A percentile compares a stretch with the other conserved stretches of the same genome.
Conservation (phyloP, 2,113 vertebrate genomes). For the Cynoglossus semilaevis region DNA sequence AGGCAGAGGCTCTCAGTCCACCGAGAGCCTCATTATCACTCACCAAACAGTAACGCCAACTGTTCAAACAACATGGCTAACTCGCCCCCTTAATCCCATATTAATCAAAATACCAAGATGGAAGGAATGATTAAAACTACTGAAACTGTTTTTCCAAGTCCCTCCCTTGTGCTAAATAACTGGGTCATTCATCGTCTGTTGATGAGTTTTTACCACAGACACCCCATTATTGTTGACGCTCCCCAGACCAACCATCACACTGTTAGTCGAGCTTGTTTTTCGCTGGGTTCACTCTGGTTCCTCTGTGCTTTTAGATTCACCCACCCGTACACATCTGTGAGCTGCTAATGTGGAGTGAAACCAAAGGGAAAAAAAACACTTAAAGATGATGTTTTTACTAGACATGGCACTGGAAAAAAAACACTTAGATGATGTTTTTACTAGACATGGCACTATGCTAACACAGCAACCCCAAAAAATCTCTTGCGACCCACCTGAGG, state of each 20-base stretch:
- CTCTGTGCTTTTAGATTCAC: constrained; percentile 10
- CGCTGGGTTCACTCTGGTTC: constrained; percentile 7
- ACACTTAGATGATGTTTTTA: too few relatives aligned
- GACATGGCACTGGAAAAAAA: too few relatives aligned
- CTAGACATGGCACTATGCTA: too few relatives aligned
- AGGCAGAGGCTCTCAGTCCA: neutral
- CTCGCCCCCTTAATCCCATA: neutral
- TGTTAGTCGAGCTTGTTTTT: constrained; percentile 3
- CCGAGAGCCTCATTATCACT: neutral
- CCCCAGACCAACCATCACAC: constrained; percentile 13
- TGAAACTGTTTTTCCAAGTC: too few relatives aligned
- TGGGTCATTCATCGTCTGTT: constrained; percentile 18
- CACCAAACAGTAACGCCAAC: neutral
- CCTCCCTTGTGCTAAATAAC: neutral
- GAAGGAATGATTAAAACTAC: too few relatives aligned
- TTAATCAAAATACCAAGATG: neutral
- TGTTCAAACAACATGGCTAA: neutral
- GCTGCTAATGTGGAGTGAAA: constrained; percentile 7
- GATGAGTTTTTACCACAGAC: constrained; percentile 4
- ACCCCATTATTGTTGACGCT: constrained; percentile 10
- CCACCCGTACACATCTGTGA: constrained; percentile 5
- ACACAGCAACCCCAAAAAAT: too few relatives aligned
- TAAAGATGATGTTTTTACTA: neutral
- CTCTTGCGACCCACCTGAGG: too few relatives aligned
- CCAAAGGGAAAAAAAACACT: neutral